These are phyloP conservation scores for Leptopilina syphax DNA, from an alignment of 2,888 invertebrate genomes.

Conservation along the genomic window DNA sequence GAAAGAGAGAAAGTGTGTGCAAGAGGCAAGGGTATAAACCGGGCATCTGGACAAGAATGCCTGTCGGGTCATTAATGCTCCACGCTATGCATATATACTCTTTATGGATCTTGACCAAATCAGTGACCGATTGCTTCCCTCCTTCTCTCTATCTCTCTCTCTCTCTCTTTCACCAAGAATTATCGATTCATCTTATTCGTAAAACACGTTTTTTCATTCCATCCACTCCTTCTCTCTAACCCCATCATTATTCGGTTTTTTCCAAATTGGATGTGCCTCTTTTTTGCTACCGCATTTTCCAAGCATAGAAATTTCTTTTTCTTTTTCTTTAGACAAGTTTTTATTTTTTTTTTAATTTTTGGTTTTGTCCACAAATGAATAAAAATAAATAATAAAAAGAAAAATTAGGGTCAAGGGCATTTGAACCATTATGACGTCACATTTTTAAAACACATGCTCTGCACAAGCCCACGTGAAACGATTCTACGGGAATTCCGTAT, in stretches of 20 bases:
- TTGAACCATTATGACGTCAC: too few relatives aligned
- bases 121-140: conserved; percentile 73
- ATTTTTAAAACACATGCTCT: too few relatives aligned
- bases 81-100: conserved; percentile 69
- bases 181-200: conserved; percentile 36
- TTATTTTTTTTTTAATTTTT: too few relatives aligned
- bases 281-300: background rate
- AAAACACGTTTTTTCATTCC: conserved; percentile 35
- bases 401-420: too few relatives aligned
- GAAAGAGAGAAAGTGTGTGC: conserved; percentile 51
- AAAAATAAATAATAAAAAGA: too few relatives aligned
- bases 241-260: background rate
- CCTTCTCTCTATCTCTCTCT: too few relatives aligned
- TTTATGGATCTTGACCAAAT: conserved; percentile 74
- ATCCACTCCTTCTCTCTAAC: background rate
- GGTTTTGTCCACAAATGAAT: too few relatives aligned
- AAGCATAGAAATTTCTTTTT: background rate
- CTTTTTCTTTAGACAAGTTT: too few relatives aligned
- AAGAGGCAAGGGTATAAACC: conserved; percentile 52
- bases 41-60: conserved; percentile 71
- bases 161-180: conserved; percentile 45
- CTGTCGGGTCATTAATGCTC: conserved; percentile 75
- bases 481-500: too few relatives aligned
- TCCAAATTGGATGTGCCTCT: background rate
- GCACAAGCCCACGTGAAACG: too few relatives aligned